Conservation (phyloP, 2,113 vertebrate genomes). For the Daphoenositta chrysoptera region DNA sequence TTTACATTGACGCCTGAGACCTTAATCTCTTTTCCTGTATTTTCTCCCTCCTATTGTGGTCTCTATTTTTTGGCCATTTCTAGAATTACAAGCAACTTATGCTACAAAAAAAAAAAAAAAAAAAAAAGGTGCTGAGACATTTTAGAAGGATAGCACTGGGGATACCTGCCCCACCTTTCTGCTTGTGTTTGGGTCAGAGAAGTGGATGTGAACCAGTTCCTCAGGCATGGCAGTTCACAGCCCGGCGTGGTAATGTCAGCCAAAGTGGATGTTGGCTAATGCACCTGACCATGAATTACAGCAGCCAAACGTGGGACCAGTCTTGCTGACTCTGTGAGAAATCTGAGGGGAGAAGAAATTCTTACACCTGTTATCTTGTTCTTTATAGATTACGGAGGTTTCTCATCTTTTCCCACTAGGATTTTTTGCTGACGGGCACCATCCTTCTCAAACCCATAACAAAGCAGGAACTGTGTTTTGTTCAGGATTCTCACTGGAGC, state of each 20-base stretch:
- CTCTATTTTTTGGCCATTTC: background rate
- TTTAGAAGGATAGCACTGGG: background rate
- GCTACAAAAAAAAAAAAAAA: background rate
- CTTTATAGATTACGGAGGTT: background rate
- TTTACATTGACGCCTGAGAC: background rate
- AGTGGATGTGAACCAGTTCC: background rate
- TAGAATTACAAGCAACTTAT: background rate
- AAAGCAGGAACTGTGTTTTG: background rate
- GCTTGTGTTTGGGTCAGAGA: background rate
- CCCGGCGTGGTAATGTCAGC: fast-evolving
- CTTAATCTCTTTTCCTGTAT: background rate
- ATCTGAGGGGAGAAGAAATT: background rate
- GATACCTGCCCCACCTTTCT: background rate
- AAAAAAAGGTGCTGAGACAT: background rate
- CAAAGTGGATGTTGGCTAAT: background rate
- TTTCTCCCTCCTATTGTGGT: background rate
- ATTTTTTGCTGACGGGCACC: background rate
- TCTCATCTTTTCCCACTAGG: background rate
- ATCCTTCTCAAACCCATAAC: background rate
- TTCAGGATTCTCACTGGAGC: background rate
- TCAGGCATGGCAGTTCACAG: background rate
- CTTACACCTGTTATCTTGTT: background rate
- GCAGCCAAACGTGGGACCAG: fast-evolving
- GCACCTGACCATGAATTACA: fast-evolving
- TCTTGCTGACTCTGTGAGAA: conserved; percentile 27